Evolutionary conservation across 2,888 invertebrate genomes (phyloP), one percentile per base, ranked within the genome.

Genomic region (Falcaria lacertinaria): DNA sequence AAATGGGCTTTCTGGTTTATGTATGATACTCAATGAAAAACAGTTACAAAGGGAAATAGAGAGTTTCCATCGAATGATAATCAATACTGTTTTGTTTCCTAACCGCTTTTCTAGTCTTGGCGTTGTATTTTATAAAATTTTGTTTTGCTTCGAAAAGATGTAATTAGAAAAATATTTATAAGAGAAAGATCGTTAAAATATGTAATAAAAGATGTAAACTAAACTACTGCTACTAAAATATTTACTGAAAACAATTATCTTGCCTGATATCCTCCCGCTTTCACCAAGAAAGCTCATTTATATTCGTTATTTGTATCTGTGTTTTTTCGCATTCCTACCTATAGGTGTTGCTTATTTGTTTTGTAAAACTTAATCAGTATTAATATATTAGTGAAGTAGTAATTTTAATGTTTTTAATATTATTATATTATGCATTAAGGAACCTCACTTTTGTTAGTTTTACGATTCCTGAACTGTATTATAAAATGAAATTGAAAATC

Each of bases 321-420:
- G n/a, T n/a, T 35, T 19, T n/a, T 35, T n/a, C 11, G 17, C 35
- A 35, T 19, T 17, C 5, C 14, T 19, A 17, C 15, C 8, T 22
- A 22, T 13, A 17, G 55, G 58, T 62, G 60, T 56, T 64, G 59
- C 52, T 50, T 54, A 40, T 51, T 47, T 59, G 50, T 57, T 48
- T 60, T 43, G 56, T 52, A 47, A 45, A 50, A 11, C 28, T 11
- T 28, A 59, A 73, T 70, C 80, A 80, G 80, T 80, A 80, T 80
- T 80, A 80, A 64, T 71, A 71, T 48, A 48, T 43, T 65, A 66
- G 64, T 55, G 50, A 48, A 60, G 52, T 49, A 51, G 48, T 61
- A 57, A 45, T 56, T 54, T 55, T 54, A 52, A 48, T 50, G 47
- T 59, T 66, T 64, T 65, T 64, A 62, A 56, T 59, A 54, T 67